Evolutionary conservation across 2,888 invertebrate species (phyloP).

Genomic region (Megaustenia siamemsis): DNA sequence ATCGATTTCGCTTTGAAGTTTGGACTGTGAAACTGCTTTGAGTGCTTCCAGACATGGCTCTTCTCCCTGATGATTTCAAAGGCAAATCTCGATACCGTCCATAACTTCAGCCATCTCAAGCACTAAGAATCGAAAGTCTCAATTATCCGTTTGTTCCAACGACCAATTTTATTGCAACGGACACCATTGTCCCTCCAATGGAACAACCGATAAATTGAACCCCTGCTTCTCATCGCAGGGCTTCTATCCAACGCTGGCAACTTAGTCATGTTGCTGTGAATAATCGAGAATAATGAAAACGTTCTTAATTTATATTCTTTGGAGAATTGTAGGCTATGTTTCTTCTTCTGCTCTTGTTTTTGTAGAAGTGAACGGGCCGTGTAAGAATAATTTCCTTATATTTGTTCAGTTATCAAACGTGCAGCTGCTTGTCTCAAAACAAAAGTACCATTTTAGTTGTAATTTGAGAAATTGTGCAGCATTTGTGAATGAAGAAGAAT

Average conservation of each 20-base stretch:
- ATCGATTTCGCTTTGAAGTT: slow-evolving; percentile 11
- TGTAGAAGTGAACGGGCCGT: not conserved
- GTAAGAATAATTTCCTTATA: no score
- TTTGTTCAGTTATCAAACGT: no score
- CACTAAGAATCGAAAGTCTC: slow-evolving; percentile 7
- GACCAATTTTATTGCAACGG: slow-evolving; percentile 9
- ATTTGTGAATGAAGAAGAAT: no score
- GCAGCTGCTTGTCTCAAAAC: no score
- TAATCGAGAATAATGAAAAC: not conserved
- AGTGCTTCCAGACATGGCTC: not conserved
- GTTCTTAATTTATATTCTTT: slow-evolving; percentile 24
- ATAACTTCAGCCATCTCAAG: slow-evolving; percentile 13
- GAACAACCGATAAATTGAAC: slow-evolving; percentile 27
- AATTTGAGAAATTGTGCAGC: no score
- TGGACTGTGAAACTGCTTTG: not conserved
- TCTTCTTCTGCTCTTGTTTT: not conserved
- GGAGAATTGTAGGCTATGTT: slow-evolving; percentile 18
- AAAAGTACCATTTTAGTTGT: no score
- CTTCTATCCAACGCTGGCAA: not conserved
- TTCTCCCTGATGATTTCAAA: not conserved
- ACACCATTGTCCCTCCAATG: slow-evolving; percentile 23
- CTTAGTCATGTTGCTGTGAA: not conserved
- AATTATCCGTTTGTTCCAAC: slow-evolving; percentile 13
- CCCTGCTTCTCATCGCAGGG: slow-evolving; percentile 8
- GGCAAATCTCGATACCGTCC: not conserved